Percentiles rank a stretch among this genome's conserved stretches.
phyloP scores from a whole-genome alignment of 2,113 vertebrate genomes.

The Rhinoptilus africanus region DNA sequence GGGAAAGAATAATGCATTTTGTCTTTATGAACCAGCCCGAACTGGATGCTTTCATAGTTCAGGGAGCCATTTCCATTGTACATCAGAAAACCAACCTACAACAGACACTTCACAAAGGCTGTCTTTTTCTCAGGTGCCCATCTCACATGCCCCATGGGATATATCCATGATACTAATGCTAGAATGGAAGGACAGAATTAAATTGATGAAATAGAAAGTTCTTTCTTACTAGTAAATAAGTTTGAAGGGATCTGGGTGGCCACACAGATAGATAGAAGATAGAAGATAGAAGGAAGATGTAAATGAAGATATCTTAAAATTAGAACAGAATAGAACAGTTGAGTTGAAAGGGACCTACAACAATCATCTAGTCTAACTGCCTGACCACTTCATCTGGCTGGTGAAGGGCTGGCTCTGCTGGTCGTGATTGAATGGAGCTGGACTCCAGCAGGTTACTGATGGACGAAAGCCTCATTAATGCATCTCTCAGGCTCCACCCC shows the following conservation, averaged over 20 bases:
- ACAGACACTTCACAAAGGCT: not conserved
- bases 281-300: not conserved
- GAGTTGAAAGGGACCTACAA: not conserved
- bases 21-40: not conserved
- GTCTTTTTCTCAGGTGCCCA: not conserved
- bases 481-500: not conserved
- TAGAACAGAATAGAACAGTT: not conserved
- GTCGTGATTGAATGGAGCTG: rapidly evolving
- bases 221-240: not conserved
- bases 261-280: not conserved
- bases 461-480: not conserved
- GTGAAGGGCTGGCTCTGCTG: not conserved
- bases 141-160: not conserved
- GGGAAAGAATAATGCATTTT: not conserved
- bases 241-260: not conserved
- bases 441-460: not conserved
- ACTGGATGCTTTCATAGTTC: not conserved
- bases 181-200: not conserved
- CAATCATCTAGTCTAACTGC: not conserved
- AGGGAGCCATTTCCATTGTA: not conserved
- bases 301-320: not conserved
- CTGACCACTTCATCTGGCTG: not conserved
- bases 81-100: not conserved
- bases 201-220: not conserved
- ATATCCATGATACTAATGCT: not conserved